These are phyloP conservation scores for Alces alces DNA, from an alignment of 2,113 vertebrate genomes.

Conservation along the genomic window DNA sequence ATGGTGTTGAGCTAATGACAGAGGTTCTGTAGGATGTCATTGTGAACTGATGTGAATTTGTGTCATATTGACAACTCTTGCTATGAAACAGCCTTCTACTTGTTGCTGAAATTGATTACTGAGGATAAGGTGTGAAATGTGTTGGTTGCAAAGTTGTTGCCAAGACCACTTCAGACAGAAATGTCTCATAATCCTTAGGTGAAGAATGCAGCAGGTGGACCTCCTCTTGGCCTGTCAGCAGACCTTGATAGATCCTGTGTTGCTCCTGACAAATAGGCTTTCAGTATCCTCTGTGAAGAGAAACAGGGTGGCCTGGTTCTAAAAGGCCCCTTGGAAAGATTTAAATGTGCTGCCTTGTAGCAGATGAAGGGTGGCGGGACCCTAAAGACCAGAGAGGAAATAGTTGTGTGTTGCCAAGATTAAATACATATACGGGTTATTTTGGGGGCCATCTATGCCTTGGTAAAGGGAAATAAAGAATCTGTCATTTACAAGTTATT, in stretches of 20 bases:
- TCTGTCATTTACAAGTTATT: constrained; percentile 48
- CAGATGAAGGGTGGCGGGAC: constrained; percentile 34
- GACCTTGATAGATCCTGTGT: neutral
- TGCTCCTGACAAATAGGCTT: constrained; percentile 21
- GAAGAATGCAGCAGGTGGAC: constrained; percentile 17
- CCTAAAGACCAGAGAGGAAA: constrained; percentile 54
- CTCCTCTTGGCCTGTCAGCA: neutral
- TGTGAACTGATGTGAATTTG: neutral
- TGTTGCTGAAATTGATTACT: neutral
- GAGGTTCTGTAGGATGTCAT: neutral
- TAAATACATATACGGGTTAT: constrained; percentile 12
- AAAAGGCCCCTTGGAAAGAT: constrained; percentile 53
- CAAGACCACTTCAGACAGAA: neutral
- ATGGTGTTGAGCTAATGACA: neutral
- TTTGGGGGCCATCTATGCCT: constrained; percentile 31
- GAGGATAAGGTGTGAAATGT: neutral
- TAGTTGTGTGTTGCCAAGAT: constrained; percentile 23
- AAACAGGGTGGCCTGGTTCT: constrained; percentile 32
- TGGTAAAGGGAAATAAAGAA: constrained; percentile 60
- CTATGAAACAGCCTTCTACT: neutral
- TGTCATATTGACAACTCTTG: neutral
- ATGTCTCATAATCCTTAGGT: neutral
- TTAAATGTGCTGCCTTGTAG: constrained; percentile 42
- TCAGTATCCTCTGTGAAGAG: constrained; percentile 25
- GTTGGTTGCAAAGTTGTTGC: neutral